Base-by-base conservation (phyloP, 2,113 vertebrate genomes). In the Eurystomus gularis region DNA sequence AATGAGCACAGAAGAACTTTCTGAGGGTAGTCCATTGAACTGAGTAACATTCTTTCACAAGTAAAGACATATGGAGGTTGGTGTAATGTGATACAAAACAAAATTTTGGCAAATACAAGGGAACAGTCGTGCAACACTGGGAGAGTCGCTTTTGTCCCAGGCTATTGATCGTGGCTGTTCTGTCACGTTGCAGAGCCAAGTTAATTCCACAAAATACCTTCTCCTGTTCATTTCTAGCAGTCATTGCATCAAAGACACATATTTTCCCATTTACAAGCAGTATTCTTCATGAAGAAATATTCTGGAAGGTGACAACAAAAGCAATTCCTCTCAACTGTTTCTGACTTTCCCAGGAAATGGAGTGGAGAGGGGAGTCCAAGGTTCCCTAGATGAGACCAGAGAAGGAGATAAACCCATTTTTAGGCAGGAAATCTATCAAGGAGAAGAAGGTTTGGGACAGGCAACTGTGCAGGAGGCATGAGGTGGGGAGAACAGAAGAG, bases 341-440 rank as follows among this genome's bases (percentile, higher is more conserved):
- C 28, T 40, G 21, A 49, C 57, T 71, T 70, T 26, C 14, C 26
- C 35, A 60, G 54, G 72, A 89, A 81, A 46, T 15, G 3, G 51
- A 73, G 25, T 16, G 11, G 8, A 66, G 5, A 51, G 26, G 19
- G 29, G 58, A 57, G 13, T 29, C 20, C 18, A 31, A 20, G 11
- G 13, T 37, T 6, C 12, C 0, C 0, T 42, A 54, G 29, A 46
- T 7, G 26, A 39, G 26, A 58, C 1, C 13, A 62, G 33, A 60
- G 21, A 68, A 78, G 28, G 13, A 46, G 11, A 57, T 1, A 49
- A 68, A 16, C 3, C 3, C 3, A 44, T 64, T 68, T 84, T 65
- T 17, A 78, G 17, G 9, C 26, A 62, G 42, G n/a, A 88, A 88
- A 68, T 48, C 46, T 48, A 48, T 48, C 15, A 49, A 54, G 5